Conservation (phyloP, 1,140 invertebrate species). For the Calliphora vicina region DNA sequence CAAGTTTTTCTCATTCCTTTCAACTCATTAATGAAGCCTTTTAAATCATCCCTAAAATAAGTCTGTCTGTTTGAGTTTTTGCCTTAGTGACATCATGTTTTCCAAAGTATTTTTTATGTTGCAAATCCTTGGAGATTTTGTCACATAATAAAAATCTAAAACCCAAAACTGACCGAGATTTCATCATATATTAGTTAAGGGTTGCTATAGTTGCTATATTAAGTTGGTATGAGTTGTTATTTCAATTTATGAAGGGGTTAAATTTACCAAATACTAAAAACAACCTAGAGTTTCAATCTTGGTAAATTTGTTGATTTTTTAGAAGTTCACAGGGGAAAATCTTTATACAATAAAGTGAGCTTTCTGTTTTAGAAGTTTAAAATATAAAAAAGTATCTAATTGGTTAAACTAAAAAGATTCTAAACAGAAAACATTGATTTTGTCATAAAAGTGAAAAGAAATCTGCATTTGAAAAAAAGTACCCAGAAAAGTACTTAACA, state of each 20-base stretch:
- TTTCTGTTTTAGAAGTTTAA: no score
- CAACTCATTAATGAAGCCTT: not conserved
- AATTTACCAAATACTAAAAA: not conserved
- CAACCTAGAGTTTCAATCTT: not conserved
- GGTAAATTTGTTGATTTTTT: no score
- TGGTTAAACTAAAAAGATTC: no score
- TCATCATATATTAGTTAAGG: not conserved
- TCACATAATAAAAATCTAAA: not conserved
- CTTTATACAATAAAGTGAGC: no score
- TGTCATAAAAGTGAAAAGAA: no score
- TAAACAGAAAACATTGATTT: no score
- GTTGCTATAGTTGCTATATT: not conserved
- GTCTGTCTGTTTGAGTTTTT: not conserved
- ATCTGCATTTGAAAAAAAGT: no score
- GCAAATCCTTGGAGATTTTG: not conserved
- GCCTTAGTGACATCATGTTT: not conserved
- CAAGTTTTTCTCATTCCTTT: not conserved
- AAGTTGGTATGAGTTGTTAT: not conserved
- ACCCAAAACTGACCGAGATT: slow-evolving; percentile 1
- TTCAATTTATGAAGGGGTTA: not conserved
- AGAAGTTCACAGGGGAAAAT: no score
- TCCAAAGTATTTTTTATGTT: no score
- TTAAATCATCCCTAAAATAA: not conserved
- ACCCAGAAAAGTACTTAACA: no score
- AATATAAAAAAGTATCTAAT: no score